Percentiles rank a stretch among this genome's conserved stretches.
Evolutionary conservation across 1,140 invertebrate genomes (phyloP).

Genomic region (Neodiprion pinetum): DNA sequence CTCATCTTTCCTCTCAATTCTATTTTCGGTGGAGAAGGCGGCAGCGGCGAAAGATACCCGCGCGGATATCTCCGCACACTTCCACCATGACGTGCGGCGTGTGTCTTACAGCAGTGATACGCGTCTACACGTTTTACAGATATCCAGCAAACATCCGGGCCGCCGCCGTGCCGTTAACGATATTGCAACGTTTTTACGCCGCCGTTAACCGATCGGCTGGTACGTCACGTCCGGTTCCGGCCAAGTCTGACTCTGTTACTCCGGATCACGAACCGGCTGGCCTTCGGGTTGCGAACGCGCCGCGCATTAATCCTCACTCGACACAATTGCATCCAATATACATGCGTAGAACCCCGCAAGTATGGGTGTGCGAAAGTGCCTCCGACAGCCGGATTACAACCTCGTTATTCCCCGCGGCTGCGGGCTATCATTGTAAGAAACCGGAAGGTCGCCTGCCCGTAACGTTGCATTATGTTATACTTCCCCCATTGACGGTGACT

Average conservation of each 20-base stretch:
- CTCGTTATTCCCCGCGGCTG: neutral
- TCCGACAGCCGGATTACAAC: neutral
- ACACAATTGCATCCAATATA: slow-evolving; percentile 6
- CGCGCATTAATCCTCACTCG: neutral
- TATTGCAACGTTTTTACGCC: slow-evolving; percentile 14
- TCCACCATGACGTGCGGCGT: too few relatives aligned
- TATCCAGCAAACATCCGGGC: slow-evolving; percentile 9
- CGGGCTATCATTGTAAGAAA: neutral
- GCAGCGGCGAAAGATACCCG: too few relatives aligned
- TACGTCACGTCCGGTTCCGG: slow-evolving; percentile 32
- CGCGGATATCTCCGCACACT: too few relatives aligned
- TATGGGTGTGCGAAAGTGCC: neutral
- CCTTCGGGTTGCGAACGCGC: slow-evolving; percentile 18
- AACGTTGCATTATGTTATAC: too few relatives aligned
- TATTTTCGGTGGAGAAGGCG: too few relatives aligned
- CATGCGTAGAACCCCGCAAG: neutral
- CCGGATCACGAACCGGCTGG: slow-evolving; percentile 19
- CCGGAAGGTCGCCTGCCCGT: neutral
- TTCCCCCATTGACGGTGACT: too few relatives aligned
- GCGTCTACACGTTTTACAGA: too few relatives aligned
- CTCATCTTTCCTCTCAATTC: too few relatives aligned
- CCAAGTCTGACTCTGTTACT: slow-evolving; percentile 17
- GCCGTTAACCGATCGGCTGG: slow-evolving; percentile 9
- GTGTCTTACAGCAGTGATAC: too few relatives aligned
- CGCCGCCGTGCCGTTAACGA: neutral